These are phyloP conservation scores for Silurus aristotelis DNA, from an alignment of 2,797 vertebrate species.

Conservation along the genomic window DNA sequence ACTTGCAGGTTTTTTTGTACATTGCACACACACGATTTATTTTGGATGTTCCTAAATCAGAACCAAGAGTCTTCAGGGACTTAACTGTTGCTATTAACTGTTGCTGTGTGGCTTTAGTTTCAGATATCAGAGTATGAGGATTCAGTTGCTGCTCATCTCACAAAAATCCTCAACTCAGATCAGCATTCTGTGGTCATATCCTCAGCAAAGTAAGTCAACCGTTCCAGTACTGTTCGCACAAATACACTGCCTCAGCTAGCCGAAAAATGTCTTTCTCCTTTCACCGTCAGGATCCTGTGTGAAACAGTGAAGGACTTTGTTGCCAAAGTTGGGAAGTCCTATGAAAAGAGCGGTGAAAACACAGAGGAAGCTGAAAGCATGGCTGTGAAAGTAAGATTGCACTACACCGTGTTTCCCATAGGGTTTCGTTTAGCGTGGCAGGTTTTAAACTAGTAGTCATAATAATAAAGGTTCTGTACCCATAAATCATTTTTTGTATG, in stretches of 20 bases:
- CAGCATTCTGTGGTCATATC: slow-evolving; percentile 93
- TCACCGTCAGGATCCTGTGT: slow-evolving; percentile 84
- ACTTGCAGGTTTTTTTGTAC: not conserved
- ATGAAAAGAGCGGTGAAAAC: slow-evolving; percentile 87
- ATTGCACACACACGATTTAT: not conserved
- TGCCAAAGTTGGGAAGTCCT: slow-evolving; percentile 93
- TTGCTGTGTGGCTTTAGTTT: slow-evolving; percentile 66
- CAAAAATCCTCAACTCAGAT: slow-evolving; percentile 97
- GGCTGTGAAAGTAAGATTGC: slow-evolving; percentile 86
- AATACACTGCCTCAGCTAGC: not conserved
- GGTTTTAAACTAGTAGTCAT: not conserved
- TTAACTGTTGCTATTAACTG: not conserved
- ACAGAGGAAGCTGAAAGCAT: slow-evolving; percentile 85
- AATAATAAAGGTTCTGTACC: not conserved
- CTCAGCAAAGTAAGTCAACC: slow-evolving; percentile 89
- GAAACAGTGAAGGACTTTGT: slow-evolving; percentile 98
- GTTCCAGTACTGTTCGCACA: not conserved
- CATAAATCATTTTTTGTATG: not conserved
- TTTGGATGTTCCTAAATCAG: not conserved
- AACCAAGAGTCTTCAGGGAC: not conserved
- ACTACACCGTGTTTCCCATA: not conserved
- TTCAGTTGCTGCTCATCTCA: slow-evolving; percentile 92
- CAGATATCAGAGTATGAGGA: slow-evolving; percentile 94
- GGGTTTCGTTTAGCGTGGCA: not conserved
- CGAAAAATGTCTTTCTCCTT: not conserved